A percentile compares a stretch with the other conserved stretches of the same genome.
Evolutionary conservation across 1,140 invertebrate genomes (phyloP).

Genomic region (Teleopsis dalmanni): DNA sequence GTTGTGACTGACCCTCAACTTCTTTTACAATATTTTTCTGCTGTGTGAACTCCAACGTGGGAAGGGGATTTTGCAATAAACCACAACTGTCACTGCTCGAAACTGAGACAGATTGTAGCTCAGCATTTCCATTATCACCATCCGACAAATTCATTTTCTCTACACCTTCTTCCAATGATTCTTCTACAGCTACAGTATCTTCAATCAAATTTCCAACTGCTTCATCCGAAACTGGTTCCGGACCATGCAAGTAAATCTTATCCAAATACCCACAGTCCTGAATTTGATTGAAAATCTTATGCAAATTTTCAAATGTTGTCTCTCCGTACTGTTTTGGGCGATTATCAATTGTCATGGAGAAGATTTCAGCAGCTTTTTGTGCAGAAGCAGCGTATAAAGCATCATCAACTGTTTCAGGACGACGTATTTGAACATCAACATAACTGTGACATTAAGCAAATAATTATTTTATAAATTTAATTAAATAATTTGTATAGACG

Average conservation of each 20-base stretch:
- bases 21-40: constrained; percentile 8
- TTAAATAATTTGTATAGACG: constrained; percentile 1
- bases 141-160: constrained; percentile 26
- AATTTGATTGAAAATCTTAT: constrained; percentile 65
- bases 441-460: constrained; percentile 19
- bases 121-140: no score
- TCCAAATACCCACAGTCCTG: constrained; percentile 78
- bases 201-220: constrained; percentile 24
- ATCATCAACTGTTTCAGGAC: constrained; percentile 43
- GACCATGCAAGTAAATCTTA: constrained; percentile 47
- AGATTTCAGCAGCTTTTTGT: constrained; percentile 70
- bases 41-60: constrained; percentile 8
- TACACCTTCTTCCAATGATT: constrained; percentile 30
- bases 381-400: constrained; percentile 57
- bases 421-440: constrained; percentile 30
- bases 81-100: no score
- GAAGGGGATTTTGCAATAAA: no score
- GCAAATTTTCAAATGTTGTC: constrained; percentile 71
- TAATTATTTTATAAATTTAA: constrained; percentile 1
- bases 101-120: no score
- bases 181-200: constrained; percentile 13
- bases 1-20: constrained; percentile 10
- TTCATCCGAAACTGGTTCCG: constrained; percentile 26
- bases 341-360: constrained; percentile 70
- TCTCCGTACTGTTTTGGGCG: constrained; percentile 63